Percentiles rank a stretch among this genome's conserved stretches.
Evolutionary conservation across 1,140 invertebrate species (phyloP).

Genomic region (Lepidurus apus): DNA sequence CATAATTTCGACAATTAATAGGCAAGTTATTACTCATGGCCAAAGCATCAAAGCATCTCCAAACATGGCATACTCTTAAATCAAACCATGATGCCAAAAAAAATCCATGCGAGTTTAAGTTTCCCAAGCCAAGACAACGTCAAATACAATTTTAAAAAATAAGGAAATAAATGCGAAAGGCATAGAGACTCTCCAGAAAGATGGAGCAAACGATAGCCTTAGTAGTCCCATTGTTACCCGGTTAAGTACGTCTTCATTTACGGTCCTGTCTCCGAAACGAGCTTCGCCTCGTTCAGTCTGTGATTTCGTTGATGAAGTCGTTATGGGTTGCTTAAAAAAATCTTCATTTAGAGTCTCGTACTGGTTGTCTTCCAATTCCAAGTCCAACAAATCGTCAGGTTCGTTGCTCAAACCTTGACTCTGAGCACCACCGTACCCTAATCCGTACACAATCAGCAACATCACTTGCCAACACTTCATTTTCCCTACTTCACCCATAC

Average conservation of each 20-base stretch:
- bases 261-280: background rate
- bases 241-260: background rate
- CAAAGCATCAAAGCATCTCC: no score
- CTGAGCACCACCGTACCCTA: background rate
- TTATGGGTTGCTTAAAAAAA: background rate
- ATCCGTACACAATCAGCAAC: background rate
- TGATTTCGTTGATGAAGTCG: constrained; percentile 16
- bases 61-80: no score
- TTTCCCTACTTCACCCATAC: background rate
- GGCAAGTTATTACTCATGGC: no score
- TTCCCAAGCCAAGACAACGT: no score
- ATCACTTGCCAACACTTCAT: constrained; percentile 23
- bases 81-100: no score
- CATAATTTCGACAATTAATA: no score
- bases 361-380: background rate
- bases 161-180: no score
- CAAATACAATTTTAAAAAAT: no score
- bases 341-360: background rate
- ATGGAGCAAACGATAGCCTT: no score
- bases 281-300: background rate
- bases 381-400: background rate
- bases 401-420: background rate
- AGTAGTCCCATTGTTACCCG: background rate
- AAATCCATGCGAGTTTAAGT: no score
- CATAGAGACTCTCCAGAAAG: no score